Evolutionary conservation across 2,797 vertebrate species (phyloP).

Genomic region (Siniperca undulata): DNA sequence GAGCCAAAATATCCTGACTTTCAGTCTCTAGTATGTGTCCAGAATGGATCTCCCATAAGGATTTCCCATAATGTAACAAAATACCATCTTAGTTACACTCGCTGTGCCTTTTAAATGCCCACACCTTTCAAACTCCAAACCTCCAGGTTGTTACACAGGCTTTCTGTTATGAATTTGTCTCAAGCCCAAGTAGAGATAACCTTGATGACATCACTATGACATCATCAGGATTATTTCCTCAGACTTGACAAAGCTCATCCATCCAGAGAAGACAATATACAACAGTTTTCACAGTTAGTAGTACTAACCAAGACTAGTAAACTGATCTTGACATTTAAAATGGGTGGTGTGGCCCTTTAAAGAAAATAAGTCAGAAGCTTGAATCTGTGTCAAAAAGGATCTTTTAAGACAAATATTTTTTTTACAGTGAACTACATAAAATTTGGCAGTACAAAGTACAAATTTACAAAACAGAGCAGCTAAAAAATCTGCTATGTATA

Average conservation of each 20-base stretch:
- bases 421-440: neutral
- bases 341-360: neutral
- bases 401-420: neutral
- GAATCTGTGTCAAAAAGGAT: neutral
- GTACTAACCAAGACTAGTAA: neutral
- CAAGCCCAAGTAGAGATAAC: neutral
- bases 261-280: neutral
- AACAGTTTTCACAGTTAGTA: neutral
- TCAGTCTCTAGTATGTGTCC: too few species aligned
- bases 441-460: neutral
- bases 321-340: conserved; percentile 1
- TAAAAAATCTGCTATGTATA: neutral
- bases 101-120: neutral
- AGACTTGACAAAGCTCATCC: too few species aligned
- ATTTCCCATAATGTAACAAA: neutral
- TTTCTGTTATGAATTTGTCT: neutral
- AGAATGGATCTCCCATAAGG: neutral
- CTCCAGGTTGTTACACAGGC: neutral
- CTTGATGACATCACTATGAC: neutral
- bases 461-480: neutral
- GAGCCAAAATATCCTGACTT: neutral
- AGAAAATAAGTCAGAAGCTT: neutral
- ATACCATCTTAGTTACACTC: neutral
- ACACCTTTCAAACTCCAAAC: neutral
- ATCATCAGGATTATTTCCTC: neutral